Percentiles rank a stretch among this genome's conserved stretches.
Conservation (phyloP, 2,797 vertebrate genomes). For the Anas acuta region DNA sequence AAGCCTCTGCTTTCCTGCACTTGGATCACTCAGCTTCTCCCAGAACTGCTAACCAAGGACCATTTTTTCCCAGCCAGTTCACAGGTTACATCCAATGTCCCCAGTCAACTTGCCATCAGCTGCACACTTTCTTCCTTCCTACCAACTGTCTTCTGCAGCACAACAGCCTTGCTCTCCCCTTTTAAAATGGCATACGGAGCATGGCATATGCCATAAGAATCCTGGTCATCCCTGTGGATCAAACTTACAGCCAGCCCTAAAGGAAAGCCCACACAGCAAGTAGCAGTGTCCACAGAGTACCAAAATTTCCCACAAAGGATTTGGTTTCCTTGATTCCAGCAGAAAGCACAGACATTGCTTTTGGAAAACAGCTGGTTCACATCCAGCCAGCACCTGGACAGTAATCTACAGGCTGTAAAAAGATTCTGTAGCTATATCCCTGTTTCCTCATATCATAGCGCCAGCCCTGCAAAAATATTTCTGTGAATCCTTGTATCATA, state of each 20-base stretch:
- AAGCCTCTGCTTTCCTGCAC: not conserved
- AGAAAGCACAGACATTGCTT: rapidly evolving
- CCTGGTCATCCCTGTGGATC: rapidly evolving
- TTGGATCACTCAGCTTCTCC: not conserved
- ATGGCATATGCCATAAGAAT: rapidly evolving
- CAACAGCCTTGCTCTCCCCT: rapidly evolving
- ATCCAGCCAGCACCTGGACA: not conserved
- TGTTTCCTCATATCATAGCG: not conserved
- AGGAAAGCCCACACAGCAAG: rapidly evolving
- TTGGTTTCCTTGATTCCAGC: not conserved
- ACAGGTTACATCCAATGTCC: not conserved
- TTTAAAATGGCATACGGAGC: not conserved
- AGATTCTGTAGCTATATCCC: not conserved
- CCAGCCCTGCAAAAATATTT: not conserved
- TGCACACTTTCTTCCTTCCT: not conserved
- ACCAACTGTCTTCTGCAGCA: rapidly evolving
- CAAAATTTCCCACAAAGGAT: rapidly evolving
- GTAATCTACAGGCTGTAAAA: not conserved
- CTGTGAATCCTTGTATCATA: not conserved
- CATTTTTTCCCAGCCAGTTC: not conserved
- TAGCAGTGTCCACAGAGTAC: rapidly evolving
- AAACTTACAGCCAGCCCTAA: not conserved
- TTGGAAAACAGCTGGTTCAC: not conserved
- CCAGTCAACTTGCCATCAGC: not conserved
- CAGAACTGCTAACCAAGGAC: not conserved